phyloP scores from a whole-genome alignment of 2,113 vertebrate genomes.

The Notechis scutatus region DNA sequence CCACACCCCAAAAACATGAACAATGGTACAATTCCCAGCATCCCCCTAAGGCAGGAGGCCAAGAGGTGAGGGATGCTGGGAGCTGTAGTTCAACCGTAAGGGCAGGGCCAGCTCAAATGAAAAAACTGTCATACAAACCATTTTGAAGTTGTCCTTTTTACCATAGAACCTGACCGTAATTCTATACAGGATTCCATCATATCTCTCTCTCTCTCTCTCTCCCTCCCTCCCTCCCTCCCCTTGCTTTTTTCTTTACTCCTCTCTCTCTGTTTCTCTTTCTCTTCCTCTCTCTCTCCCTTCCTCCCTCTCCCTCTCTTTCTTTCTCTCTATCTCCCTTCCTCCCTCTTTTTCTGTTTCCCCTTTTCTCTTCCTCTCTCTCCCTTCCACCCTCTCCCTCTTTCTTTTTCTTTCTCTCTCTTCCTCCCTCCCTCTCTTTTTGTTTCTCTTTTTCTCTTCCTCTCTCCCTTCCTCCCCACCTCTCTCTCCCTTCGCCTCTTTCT shows the following conservation, averaged over 20 bases:
- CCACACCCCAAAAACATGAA: background rate
- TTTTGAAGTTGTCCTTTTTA: too few relatives aligned
- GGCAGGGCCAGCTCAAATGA: background rate
- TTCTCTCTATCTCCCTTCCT: rapidly evolving
- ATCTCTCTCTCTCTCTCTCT: too few relatives aligned
- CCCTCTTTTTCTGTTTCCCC: rapidly evolving
- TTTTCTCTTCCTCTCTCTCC: too few relatives aligned
- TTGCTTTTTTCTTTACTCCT: too few relatives aligned
- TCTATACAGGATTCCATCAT: background rate
- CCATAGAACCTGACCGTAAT: background rate
- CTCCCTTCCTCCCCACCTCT: too few relatives aligned
- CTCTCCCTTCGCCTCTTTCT: too few relatives aligned
- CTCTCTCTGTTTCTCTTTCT: too few relatives aligned
- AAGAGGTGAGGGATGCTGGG: background rate
- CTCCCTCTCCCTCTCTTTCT: rapidly evolving
- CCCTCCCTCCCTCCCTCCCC: too few relatives aligned
- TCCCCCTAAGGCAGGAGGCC: background rate
- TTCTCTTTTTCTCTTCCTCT: too few relatives aligned
- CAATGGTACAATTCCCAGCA: background rate
- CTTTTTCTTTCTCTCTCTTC: rapidly evolving
- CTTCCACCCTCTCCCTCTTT: rapidly evolving
- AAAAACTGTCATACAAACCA: background rate
- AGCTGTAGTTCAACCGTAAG: background rate
- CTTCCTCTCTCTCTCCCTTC: rapidly evolving
- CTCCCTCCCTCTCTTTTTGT: rapidly evolving